Base-by-base conservation (phyloP, 2,888 invertebrate genomes). In the Lasioglossum calceatum region DNA sequence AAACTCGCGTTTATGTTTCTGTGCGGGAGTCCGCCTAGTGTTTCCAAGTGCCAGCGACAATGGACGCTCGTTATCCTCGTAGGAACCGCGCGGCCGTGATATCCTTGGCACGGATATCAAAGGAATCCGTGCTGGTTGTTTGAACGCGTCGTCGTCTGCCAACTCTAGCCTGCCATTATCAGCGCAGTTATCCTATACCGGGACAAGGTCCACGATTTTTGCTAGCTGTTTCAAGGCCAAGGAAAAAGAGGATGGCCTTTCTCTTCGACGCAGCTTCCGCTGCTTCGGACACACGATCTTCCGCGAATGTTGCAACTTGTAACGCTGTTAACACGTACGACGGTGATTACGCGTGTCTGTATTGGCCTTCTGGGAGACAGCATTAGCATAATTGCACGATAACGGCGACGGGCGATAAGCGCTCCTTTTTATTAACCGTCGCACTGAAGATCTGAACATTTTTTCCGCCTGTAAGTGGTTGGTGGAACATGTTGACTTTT, bases 61-160 rank as follows among this genome's bases (percentile, higher is more conserved):
- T 86, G 86, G 87, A 85, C 79, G 16, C 72, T 36, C 72, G 82
- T 73, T 79, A 89, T 88, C 89, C 83, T 91, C 82, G 87, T 88
- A 91, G 91, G 90, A 89, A 88, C 88, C 83, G 78, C 88, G 78
- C 81, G 88, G 88, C 82, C 58, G 80, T 47, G 79, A 76, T 92
- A 93, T 93, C 93, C 93, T 93, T 93, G 93, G 91, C 93, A 93
- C 91, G 90, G 90, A 93, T 93, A 86, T 81, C 85, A 86, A 73
- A 87, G 79, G 85, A 88, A 90, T 86, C 85, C 85, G 84, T 81
- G 79, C 82, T 77, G 80, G 73, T 79, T 82, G 80, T 83, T 70
- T 88, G 84, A 87, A 90, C 91, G 89, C 88, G 83, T 70, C 82
- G 83, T 70, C 82, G 78, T 71, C 87, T 87, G 86, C 86, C 87